A percentile compares a stretch with the other conserved stretches of the same genome.
These are phyloP conservation scores for Eupithecia dodoneata DNA, from an alignment of 2,888 invertebrate species.

Conservation along the genomic window DNA sequence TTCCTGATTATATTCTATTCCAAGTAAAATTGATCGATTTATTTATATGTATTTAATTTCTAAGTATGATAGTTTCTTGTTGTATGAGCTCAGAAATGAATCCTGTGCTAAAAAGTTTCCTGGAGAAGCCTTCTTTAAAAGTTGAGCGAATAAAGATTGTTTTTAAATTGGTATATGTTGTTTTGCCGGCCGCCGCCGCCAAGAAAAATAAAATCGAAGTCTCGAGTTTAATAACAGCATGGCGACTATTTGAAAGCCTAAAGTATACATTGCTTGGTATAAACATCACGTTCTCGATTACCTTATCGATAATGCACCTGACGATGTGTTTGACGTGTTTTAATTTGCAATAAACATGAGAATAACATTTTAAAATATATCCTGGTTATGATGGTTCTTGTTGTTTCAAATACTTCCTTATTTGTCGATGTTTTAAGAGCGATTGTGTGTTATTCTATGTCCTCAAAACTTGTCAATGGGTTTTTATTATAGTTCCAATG, in stretches of 20 bases:
- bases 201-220: background rate
- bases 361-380: conserved; percentile 17
- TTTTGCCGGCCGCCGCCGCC: background rate
- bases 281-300: conserved; percentile 28
- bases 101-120: background rate
- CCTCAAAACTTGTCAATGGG: background rate
- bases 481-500: background rate
- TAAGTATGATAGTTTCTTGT: background rate
- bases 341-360: conserved; percentile 14
- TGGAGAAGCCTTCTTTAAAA: background rate
- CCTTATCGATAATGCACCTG: conserved; percentile 31
- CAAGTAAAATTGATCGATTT: background rate
- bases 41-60: background rate
- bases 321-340: conserved; percentile 20
- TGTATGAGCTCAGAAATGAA: background rate
- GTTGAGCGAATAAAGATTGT: too few species aligned
- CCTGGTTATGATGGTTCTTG: background rate
- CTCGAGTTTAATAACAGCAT: background rate
- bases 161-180: too few species aligned
- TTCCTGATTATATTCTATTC: background rate
- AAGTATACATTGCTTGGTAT: conserved; percentile 14
- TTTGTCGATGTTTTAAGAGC: background rate
- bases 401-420: conserved; percentile 12
- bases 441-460: background rate
- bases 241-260: background rate